Percentiles rank a stretch among this genome's conserved stretches.
phyloP scores from a whole-genome alignment of 2,113 vertebrate species.

The Ceyx margarethae region DNA sequence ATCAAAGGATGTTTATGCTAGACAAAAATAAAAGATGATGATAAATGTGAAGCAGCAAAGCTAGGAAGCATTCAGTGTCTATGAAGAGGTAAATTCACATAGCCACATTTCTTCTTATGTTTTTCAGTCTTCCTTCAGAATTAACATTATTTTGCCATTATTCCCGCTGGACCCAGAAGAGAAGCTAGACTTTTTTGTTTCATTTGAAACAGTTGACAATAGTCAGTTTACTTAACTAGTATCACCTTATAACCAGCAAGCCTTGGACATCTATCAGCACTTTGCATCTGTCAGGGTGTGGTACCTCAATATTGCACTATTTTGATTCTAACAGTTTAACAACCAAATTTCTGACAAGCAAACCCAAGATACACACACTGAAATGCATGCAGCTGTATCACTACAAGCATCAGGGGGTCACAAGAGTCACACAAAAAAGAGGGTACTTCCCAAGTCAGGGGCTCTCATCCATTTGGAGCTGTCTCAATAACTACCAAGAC shows the following conservation, averaged over 20 bases:
- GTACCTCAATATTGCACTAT: neutral
- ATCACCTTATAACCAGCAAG: neutral
- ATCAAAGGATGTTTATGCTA: neutral
- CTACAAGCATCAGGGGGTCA: neutral
- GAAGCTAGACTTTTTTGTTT: neutral
- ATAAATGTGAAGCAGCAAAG: neutral
- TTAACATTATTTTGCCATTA: neutral
- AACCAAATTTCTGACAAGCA: neutral
- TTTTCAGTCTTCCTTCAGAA: neutral
- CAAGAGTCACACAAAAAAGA: neutral
- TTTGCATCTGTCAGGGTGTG: neutral
- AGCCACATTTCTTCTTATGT: neutral
- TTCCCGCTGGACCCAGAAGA: neutral
- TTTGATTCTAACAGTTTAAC: neutral
- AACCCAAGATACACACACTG: neutral
- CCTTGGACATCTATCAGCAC: neutral
- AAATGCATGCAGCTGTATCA: neutral
- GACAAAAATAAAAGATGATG: neutral
- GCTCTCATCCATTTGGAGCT: accelerated
- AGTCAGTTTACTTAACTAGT: neutral
- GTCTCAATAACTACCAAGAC: neutral
- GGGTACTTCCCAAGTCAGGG: neutral
- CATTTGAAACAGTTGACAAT: neutral
- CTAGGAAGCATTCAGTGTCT: neutral
- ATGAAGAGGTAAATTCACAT: neutral